phyloP scores from a whole-genome alignment of 2,797 vertebrate species.

The Sparidentex hasta region DNA sequence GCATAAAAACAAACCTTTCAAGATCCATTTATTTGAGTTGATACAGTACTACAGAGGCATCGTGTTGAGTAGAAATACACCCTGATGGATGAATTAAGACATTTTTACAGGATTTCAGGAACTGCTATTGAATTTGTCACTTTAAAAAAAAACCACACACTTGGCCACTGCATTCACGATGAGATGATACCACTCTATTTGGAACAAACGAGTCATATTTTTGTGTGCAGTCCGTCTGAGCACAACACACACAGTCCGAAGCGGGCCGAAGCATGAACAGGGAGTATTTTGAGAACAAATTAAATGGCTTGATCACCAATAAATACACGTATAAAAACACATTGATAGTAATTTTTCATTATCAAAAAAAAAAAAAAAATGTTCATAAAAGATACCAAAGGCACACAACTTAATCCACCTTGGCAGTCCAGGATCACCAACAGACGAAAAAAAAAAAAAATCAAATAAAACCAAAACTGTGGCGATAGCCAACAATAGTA shows the following conservation, averaged over 20 bases:
- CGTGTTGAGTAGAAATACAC: constrained; percentile 76
- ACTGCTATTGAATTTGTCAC: constrained; percentile 49
- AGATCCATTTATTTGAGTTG: constrained; percentile 86
- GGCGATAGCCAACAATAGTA: constrained; percentile 90
- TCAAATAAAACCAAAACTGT: constrained; percentile 88
- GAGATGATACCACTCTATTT: constrained; percentile 73
- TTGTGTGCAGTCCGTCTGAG: constrained; percentile 52
- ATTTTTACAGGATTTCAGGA: constrained; percentile 73
- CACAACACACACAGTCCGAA: constrained; percentile 62
- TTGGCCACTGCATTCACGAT: constrained; percentile 52
- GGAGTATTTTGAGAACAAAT: constrained; percentile 88
- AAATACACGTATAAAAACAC: constrained; percentile 93
- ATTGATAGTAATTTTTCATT: constrained; percentile 82
- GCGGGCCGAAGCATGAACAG: constrained; percentile 66
- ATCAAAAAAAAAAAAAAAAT: constrained; percentile 76
- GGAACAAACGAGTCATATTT: constrained; percentile 43
- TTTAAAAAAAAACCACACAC: constrained; percentile 38
- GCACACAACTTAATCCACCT: constrained; percentile 93
- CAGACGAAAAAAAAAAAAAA: constrained; percentile 69
- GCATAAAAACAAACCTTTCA: constrained; percentile 68
- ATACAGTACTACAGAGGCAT: constrained; percentile 84
- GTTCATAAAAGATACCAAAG: constrained; percentile 86
- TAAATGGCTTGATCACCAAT: constrained; percentile 99
- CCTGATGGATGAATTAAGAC: constrained; percentile 72
- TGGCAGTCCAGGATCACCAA: constrained; percentile 92